Evolutionary conservation across 30 jellyfish, hydroid and myxozoan species (phyloP).

Genomic region (Clytia hemisphaerica): DNA sequence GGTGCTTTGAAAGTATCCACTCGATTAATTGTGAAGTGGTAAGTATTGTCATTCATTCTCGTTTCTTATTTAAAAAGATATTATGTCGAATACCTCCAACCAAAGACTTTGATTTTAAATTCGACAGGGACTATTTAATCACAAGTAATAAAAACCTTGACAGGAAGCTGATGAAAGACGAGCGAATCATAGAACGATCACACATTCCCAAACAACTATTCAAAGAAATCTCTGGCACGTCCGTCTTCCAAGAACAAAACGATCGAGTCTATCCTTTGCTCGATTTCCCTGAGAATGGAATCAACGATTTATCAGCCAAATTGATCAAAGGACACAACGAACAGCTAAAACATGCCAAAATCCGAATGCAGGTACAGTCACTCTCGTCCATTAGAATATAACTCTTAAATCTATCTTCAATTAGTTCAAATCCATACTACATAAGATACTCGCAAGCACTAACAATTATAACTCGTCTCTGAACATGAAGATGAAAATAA

Average conservation of each 20-base stretch:
- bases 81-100: too few species aligned
- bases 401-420: too few species aligned
- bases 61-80: too few species aligned
- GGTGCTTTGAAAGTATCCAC: constrained; percentile 58
- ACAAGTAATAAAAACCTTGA: too few species aligned
- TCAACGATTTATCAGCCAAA: constrained; percentile 56
- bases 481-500: too few species aligned
- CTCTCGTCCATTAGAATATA: not conserved
- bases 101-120: too few species aligned
- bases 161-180: constrained; percentile 38
- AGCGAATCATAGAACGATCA: constrained; percentile 50
- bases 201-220: constrained; percentile 62
- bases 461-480: too few species aligned
- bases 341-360: constrained; percentile 23
- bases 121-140: too few species aligned
- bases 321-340: constrained; percentile 40
- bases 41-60: constrained; percentile 2
- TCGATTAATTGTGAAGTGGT: constrained; percentile 73
- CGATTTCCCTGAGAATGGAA: constrained; percentile 54
- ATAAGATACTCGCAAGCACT: too few species aligned
- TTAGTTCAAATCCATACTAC: too few species aligned
- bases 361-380: constrained; percentile 56
- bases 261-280: constrained; percentile 83
- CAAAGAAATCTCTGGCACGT: constrained; percentile 54
- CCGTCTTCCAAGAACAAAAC: constrained; percentile 57